These are phyloP conservation scores for Aproaerema taeniolella DNA, from an alignment of 2,888 invertebrate species.

Conservation along the genomic window DNA sequence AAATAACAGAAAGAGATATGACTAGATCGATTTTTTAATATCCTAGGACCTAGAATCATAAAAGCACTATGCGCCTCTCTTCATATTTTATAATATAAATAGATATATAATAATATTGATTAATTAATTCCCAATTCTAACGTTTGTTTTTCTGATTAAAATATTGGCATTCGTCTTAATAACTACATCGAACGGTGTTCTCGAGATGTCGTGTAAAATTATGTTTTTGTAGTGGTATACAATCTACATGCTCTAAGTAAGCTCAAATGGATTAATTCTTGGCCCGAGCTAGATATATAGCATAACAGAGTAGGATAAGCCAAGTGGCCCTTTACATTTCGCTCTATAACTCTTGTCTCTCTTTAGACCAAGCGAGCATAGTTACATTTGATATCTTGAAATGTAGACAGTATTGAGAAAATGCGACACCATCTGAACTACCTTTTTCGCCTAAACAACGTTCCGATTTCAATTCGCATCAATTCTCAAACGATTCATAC, in stretches of 20 bases:
- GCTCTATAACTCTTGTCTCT: too few relatives aligned
- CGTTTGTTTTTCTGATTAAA: constrained; percentile 68
- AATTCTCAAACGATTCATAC: constrained; percentile 34
- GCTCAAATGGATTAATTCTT: too few relatives aligned
- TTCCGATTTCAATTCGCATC: constrained; percentile 37
- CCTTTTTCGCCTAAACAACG: constrained; percentile 40
- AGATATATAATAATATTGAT: constrained; percentile 65
- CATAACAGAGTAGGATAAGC: too few relatives aligned
- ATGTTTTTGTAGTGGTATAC: too few relatives aligned
- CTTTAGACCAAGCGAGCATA: too few relatives aligned
- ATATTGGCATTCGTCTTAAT: constrained; percentile 74
- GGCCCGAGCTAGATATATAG: too few relatives aligned
- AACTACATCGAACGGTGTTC: constrained; percentile 55
- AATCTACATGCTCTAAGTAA: too few relatives aligned
- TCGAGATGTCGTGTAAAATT: constrained; percentile 24
- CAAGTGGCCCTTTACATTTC: too few relatives aligned
- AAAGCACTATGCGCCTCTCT: constrained; percentile 77
- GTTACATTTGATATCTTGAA: too few relatives aligned
- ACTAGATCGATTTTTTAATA: constrained; percentile 70
- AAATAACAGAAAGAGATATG: constrained; percentile 72
- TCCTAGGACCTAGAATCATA: constrained; percentile 71
- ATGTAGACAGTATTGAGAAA: too few relatives aligned
- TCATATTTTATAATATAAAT: constrained; percentile 74
- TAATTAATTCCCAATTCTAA: constrained; percentile 71
- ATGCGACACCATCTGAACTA: constrained; percentile 46